These are phyloP conservation scores for Gobius niger DNA, from an alignment of 2,113 vertebrate species.

Conservation along the genomic window DNA sequence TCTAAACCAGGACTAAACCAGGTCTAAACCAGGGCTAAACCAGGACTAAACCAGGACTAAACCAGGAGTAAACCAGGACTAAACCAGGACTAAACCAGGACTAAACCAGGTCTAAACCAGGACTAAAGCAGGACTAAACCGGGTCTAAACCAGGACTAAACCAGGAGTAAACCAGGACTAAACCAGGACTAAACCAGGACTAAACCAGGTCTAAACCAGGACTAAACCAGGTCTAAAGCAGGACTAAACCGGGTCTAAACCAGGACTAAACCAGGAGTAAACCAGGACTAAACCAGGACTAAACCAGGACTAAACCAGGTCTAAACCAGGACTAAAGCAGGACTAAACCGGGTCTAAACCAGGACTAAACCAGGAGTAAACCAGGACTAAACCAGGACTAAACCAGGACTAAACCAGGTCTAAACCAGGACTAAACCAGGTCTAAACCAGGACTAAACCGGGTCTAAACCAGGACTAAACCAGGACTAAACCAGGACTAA, in stretches of 20 bases:
- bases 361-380: not conserved
- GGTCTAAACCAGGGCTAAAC: not conserved
- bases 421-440: not conserved
- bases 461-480: slow-evolving; percentile 14
- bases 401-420: slow-evolving; percentile 14
- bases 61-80: not conserved
- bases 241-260: not conserved
- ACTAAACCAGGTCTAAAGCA: not conserved
- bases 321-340: not conserved
- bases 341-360: not conserved
- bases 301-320: not conserved
- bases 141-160: not conserved
- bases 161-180: not conserved
- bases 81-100: not conserved
- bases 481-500: not conserved
- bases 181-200: slow-evolving; percentile 15
- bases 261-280: not conserved
- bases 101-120: not conserved
- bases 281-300: not conserved
- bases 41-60: not conserved
- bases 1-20: not conserved
- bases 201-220: not conserved
- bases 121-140: not conserved
- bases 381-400: not conserved
- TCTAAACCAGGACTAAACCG: not conserved